Conservation (phyloP, 1,140 invertebrate genomes). For the Colletes latitarsis region DNA sequence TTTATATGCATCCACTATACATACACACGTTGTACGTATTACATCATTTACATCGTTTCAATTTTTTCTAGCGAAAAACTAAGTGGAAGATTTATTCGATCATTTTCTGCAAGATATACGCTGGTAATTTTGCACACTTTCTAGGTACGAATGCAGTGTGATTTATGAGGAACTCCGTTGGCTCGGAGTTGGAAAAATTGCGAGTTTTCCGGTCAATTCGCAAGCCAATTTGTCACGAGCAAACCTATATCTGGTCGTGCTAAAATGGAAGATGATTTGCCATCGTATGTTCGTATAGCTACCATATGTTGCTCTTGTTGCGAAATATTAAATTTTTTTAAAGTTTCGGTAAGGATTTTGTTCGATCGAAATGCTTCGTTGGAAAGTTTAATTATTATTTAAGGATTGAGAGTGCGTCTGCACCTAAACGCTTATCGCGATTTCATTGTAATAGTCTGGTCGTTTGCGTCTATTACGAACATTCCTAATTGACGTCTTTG, state of each 20-base stretch:
- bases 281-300: background rate
- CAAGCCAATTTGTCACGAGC: conserved; percentile 10
- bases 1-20: no score
- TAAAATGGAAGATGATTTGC: conserved; percentile 1
- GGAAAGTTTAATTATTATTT: background rate
- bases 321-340: conserved; percentile 18
- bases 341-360: background rate
- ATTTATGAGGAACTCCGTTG: conserved; percentile 1
- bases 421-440: no score
- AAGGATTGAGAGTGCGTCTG: no score
- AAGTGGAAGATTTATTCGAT: conserved; percentile 9
- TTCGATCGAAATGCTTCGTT: no score
- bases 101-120: background rate
- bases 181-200: conserved; percentile 15
- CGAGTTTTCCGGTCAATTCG: conserved; percentile 4
- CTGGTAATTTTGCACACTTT: background rate
- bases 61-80: background rate
- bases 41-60: no score
- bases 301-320: background rate
- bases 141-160: background rate
- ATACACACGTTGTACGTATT: no score
- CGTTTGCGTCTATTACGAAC: background rate
- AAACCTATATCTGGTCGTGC: no score
- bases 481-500: background rate
- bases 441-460: background rate